Evolutionary conservation across 1,140 invertebrate genomes (phyloP).

Genomic region (Tachypleus tridentatus): DNA sequence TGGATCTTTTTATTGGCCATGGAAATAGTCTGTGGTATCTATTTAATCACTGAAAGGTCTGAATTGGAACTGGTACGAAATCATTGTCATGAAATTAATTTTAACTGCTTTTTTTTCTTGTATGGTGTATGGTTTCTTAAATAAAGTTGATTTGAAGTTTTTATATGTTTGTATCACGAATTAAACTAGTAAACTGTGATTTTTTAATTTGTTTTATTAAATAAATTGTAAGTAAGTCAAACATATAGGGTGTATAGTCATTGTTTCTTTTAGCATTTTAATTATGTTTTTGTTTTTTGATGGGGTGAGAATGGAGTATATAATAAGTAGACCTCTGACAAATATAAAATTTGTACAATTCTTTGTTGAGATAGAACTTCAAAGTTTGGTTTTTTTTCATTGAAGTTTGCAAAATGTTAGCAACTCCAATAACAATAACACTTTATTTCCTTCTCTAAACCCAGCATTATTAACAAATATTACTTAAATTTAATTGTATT

Average conservation of each 20-base stretch:
- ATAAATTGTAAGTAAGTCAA: neutral
- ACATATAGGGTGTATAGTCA: neutral
- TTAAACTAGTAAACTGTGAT: neutral
- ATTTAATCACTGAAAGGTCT: conserved; percentile 39
- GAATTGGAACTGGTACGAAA: neutral
- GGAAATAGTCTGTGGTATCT: too few species aligned
- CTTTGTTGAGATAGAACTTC: too few species aligned
- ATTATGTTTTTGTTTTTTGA: conserved; percentile 1
- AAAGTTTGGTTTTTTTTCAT: too few species aligned
- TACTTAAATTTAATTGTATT: too few species aligned
- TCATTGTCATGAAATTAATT: neutral
- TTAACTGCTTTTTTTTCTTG: neutral
- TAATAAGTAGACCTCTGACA: too few species aligned
- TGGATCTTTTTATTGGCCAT: too few species aligned
- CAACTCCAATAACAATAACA: too few species aligned
- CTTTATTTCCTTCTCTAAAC: too few species aligned
- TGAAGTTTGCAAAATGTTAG: too few species aligned
- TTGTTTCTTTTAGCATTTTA: neutral
- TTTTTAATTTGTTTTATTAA: neutral
- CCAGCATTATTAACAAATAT: too few species aligned
- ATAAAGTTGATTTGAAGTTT: neutral
- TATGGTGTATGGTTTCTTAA: neutral
- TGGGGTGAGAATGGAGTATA: too few species aligned
- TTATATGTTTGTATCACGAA: neutral
- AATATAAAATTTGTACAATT: too few species aligned